These are phyloP conservation scores for Benitochromis conjunctus DNA, from an alignment of 2,113 vertebrate species.

Conservation along the genomic window DNA sequence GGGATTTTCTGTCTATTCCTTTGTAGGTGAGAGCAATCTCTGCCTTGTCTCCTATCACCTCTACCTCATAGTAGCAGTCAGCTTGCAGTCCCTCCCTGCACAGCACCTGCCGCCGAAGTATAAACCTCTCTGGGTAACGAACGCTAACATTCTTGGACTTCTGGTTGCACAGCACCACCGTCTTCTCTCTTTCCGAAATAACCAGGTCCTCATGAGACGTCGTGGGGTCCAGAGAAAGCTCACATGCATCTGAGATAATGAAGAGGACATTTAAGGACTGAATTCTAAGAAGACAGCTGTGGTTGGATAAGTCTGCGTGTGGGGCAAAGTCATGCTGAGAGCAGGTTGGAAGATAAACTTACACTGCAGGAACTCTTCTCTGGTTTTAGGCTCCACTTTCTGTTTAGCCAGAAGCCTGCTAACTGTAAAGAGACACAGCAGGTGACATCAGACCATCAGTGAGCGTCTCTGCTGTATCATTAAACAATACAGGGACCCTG, in stretches of 20 bases:
- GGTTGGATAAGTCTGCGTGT: neutral
- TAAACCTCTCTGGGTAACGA: constrained; percentile 17
- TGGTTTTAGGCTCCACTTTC: constrained; percentile 25
- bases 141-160: rapidly evolving
- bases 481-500: neutral
- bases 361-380: constrained; percentile 56
- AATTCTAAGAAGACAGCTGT: neutral
- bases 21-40: constrained; percentile 58
- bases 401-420: neutral
- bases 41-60: constrained; percentile 38
- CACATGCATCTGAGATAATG: constrained; percentile 40
- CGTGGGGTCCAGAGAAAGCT: constrained; percentile 37
- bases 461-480: neutral
- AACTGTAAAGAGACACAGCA: neutral
- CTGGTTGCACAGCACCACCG: neutral
- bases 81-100: constrained; percentile 48
- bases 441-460: neutral
- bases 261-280: neutral
- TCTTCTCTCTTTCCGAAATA: constrained; percentile 6
- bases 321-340: neutral
- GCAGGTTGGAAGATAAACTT: constrained; percentile 12
- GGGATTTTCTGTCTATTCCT: constrained; percentile 40
- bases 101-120: constrained; percentile 39
- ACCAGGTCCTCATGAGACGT: constrained; percentile 45
- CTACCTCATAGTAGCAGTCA: constrained; percentile 61